A percentile compares a stretch with the other conserved stretches of the same genome.
These are phyloP conservation scores for Prinia subflava DNA, from an alignment of 2,113 vertebrate species.

Conservation along the genomic window DNA sequence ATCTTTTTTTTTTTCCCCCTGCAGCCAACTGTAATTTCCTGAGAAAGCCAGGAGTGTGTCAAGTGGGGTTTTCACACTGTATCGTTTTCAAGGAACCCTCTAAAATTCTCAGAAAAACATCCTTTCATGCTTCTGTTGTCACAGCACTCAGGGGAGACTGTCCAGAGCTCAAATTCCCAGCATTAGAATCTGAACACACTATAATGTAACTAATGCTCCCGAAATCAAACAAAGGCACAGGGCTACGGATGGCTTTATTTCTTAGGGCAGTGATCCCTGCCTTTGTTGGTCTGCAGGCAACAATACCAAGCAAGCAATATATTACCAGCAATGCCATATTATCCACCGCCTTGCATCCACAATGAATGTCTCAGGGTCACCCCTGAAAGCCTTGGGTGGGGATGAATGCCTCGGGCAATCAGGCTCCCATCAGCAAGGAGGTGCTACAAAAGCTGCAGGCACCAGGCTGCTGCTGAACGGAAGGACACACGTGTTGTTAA, in stretches of 20 bases:
- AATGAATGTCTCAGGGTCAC: conserved; percentile 31
- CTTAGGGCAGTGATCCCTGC: conserved; percentile 53
- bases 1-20: not conserved
- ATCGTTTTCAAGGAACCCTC: conserved; percentile 39
- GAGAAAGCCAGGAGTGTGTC: conserved; percentile 6
- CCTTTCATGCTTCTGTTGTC: conserved; percentile 44
- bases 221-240: conserved; percentile 58
- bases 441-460: conserved; percentile 11
- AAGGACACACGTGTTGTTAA: not conserved
- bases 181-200: conserved; percentile 42
- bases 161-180: conserved; percentile 38
- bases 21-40: conserved; percentile 3
- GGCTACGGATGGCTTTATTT: conserved; percentile 45
- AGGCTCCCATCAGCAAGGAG: conserved; percentile 11
- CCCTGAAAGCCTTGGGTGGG: conserved; percentile 40
- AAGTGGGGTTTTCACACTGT: conserved; percentile 16
- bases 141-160: conserved; percentile 33
- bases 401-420: conserved; percentile 17
- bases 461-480: not conserved
- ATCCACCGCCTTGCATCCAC: conserved; percentile 25
- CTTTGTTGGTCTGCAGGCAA: conserved; percentile 50
- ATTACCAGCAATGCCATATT: conserved; percentile 33
- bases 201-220: conserved; percentile 40
- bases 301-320: conserved; percentile 24
- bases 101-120: conserved; percentile 49